Evolutionary conservation across 1,140 invertebrate genomes (phyloP), one percentile per base, ranked within the genome.

Genomic region (Eumeta japonica): DNA sequence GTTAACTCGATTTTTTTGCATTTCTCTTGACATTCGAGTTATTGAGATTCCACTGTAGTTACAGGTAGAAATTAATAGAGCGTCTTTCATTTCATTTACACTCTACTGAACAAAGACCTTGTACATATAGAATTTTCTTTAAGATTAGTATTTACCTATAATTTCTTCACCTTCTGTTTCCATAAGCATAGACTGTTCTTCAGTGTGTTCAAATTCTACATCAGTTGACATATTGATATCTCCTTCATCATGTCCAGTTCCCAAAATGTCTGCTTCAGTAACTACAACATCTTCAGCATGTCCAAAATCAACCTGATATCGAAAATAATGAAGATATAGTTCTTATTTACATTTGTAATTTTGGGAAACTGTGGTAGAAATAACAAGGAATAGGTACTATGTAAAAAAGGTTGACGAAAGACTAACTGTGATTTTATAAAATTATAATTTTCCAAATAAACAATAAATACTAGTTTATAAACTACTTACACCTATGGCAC

Each of bases 91-190:
- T n/a, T n/a, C n/a, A n/a, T n/a, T n/a, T n/a, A n/a, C n/a, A n/a
- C n/a, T n/a, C n/a, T n/a, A n/a, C n/a, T n/a, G n/a, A n/a, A n/a
- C n/a, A n/a, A n/a, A n/a, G n/a, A n/a, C n/a, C n/a, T n/a, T n/a
- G n/a, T n/a, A n/a, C n/a, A n/a, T n/a, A n/a, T n/a, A n/a, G n/a
- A n/a, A n/a, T n/a, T n/a, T n/a, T n/a, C n/a, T n/a, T n/a, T n/a
- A n/a, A n/a, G n/a, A n/a, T n/a, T n/a, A n/a, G n/a, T n/a, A n/a
- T n/a, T n/a, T n/a, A 72, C 67, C 61, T 45, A 67, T 65, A 28
- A 66, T 63, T 55, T 70, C 65, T 52, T 70, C 65, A 51, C 29
- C 45, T 4, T 46, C 59, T 32, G 65, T 62, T 11, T 73, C 65
- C 65, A 73, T 67, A 4, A 67, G 43, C 27, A 63, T 62, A 15